These are phyloP conservation scores for Eumacrocentrus americanus DNA, from an alignment of 2,888 invertebrate genomes.

Conservation along the genomic window DNA sequence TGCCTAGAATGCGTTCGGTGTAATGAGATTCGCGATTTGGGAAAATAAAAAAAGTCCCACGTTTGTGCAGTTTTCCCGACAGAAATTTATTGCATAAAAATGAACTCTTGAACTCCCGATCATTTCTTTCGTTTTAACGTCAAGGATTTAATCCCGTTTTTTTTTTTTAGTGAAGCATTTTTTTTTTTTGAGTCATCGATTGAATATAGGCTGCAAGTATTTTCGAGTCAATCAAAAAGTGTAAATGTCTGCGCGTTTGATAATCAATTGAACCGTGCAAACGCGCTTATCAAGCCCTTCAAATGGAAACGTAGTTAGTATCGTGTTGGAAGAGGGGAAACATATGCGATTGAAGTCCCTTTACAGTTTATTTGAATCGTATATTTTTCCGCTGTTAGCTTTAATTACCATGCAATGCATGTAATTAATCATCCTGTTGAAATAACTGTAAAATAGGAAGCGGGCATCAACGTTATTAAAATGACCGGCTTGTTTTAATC, in stretches of 20 bases:
- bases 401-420: too few species aligned
- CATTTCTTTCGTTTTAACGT: too few species aligned
- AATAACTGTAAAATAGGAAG: too few species aligned
- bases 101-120: not conserved
- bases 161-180: not conserved
- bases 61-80: not conserved
- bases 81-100: not conserved
- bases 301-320: conserved; percentile 7
- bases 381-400: too few species aligned
- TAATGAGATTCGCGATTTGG: conserved; percentile 17
- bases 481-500: too few species aligned
- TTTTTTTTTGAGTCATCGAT: not conserved
- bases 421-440: too few species aligned
- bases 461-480: too few species aligned
- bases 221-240: not conserved
- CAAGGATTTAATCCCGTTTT: not conserved
- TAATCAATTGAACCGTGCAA: conserved; percentile 11
- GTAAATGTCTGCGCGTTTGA: not conserved
- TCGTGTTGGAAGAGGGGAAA: too few species aligned
- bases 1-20: too few species aligned
- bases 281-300: conserved; percentile 1
- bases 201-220: not conserved
- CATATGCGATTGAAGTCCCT: too few species aligned
- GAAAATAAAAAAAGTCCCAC: not conserved
- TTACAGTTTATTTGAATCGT: too few species aligned